phyloP scores from a whole-genome alignment of 2,797 vertebrate species.

The Lepus oiostolus region DNA sequence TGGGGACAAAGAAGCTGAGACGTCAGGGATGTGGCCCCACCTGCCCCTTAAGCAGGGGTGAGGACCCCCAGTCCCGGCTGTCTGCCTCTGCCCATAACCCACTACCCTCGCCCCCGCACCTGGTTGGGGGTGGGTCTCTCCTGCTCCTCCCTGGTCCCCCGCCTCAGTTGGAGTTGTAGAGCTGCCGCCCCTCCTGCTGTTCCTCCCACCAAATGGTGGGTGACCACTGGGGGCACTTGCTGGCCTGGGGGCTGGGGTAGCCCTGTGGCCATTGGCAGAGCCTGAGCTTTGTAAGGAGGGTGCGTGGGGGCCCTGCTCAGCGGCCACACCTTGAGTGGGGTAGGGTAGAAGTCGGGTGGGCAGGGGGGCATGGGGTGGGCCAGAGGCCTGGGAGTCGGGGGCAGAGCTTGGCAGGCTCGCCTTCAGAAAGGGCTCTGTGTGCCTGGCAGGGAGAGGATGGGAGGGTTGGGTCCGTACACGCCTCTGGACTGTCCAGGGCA shows the following conservation, averaged over 20 bases:
- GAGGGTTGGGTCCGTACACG: no score
- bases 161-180: no score
- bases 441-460: no score
- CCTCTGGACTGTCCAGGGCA: no score
- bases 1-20: not conserved
- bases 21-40: rapidly evolving
- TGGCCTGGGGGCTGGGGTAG: not conserved
- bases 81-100: not conserved
- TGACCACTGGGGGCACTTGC: constrained; percentile 51
- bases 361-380: not conserved
- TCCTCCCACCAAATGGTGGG: not conserved
- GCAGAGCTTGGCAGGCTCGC: not conserved
- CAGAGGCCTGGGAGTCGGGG: not conserved
- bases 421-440: no score
- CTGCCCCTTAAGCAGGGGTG: no score
- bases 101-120: no score
- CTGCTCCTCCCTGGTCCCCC: not conserved
- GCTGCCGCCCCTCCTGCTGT: not conserved
- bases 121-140: no score
- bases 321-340: no score
- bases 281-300: not conserved
- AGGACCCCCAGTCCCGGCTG: not conserved
- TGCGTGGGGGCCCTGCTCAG: not conserved
- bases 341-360: not conserved
- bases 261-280: not conserved